These are phyloP conservation scores for Aplocera efformata DNA, from an alignment of 2,888 invertebrate genomes.

Conservation along the genomic window DNA sequence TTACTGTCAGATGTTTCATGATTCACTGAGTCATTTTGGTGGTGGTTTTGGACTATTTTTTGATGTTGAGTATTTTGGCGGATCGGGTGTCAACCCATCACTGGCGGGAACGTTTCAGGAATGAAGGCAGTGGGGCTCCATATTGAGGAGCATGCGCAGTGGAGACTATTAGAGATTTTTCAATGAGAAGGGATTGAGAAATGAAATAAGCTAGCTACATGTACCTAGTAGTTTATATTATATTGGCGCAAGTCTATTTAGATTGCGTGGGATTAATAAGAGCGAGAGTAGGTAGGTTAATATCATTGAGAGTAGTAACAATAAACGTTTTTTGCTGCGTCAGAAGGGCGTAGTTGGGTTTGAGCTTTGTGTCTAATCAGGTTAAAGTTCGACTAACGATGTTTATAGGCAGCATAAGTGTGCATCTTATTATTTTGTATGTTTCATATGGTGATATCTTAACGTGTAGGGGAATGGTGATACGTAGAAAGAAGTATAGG, in stretches of 20 bases:
- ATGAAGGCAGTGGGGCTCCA: constrained; percentile 32
- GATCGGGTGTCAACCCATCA: constrained; percentile 22
- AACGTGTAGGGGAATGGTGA: too few relatives aligned
- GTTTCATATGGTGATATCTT: too few relatives aligned
- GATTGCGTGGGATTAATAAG: neutral
- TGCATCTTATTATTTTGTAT: too few relatives aligned
- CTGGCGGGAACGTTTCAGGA: constrained; percentile 29
- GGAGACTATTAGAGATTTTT: constrained; percentile 32
- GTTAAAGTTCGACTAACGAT: too few relatives aligned
- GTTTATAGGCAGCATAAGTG: too few relatives aligned
- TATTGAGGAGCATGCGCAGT: constrained; percentile 54
- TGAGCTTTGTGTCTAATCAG: too few relatives aligned
- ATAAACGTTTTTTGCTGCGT: too few relatives aligned
- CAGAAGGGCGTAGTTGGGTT: too few relatives aligned
- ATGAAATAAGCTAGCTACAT: constrained; percentile 5
- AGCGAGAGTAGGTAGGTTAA: too few relatives aligned
- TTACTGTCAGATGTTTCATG: neutral
- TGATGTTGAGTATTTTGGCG: constrained; percentile 17
- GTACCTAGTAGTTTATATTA: constrained; percentile 1
- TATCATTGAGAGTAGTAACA: too few relatives aligned
- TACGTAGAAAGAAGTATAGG: too few relatives aligned
- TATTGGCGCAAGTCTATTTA: constrained; percentile 14
- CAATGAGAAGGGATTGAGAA: constrained; percentile 38
- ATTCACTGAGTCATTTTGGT: constrained; percentile 11
- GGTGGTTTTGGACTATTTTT: constrained; percentile 11